These are phyloP conservation scores for Gila robusta DNA, from an alignment of 2,797 vertebrate species.

Conservation along the genomic window DNA sequence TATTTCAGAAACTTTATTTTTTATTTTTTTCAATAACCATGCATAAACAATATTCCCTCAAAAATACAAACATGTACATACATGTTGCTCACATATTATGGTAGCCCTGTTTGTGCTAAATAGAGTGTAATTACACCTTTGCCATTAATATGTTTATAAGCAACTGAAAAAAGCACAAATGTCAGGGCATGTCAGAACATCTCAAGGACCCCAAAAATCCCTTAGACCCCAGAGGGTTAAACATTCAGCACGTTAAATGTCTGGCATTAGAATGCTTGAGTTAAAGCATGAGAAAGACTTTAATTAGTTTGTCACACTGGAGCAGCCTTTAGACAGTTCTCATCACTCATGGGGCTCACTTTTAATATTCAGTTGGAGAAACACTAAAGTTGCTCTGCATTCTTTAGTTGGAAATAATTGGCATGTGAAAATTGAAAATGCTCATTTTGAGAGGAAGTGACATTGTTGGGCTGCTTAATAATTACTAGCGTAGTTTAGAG, in stretches of 20 bases:
- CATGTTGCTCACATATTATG: too few relatives aligned
- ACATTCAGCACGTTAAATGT: slow-evolving; percentile 19
- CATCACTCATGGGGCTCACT: slow-evolving; percentile 50
- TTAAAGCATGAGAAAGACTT: slow-evolving; percentile 29
- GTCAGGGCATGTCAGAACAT: too few relatives aligned
- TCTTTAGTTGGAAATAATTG: slow-evolving; percentile 31
- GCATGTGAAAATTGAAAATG: slow-evolving; percentile 27
- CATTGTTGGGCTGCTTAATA: slow-evolving; percentile 41
- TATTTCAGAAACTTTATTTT: too few relatives aligned
- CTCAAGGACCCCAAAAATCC: too few relatives aligned
- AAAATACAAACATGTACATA: too few relatives aligned
- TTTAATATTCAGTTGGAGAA: slow-evolving; percentile 34
- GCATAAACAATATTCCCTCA: too few relatives aligned
- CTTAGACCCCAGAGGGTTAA: too few relatives aligned
- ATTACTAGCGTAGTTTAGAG: background rate
- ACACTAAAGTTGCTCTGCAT: slow-evolving; percentile 19
- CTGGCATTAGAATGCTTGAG: slow-evolving; percentile 31
- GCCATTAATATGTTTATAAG: too few relatives aligned
- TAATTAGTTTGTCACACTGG: slow-evolving; percentile 54
- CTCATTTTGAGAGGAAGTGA: slow-evolving; percentile 42
- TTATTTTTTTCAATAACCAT: too few relatives aligned
- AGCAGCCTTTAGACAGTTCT: slow-evolving; percentile 42
- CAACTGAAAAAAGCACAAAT: too few relatives aligned
- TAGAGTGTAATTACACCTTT: too few relatives aligned
- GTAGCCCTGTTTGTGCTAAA: too few relatives aligned